Conservation (phyloP, 2,113 vertebrate species). For the Bothrops jararaca region DNA sequence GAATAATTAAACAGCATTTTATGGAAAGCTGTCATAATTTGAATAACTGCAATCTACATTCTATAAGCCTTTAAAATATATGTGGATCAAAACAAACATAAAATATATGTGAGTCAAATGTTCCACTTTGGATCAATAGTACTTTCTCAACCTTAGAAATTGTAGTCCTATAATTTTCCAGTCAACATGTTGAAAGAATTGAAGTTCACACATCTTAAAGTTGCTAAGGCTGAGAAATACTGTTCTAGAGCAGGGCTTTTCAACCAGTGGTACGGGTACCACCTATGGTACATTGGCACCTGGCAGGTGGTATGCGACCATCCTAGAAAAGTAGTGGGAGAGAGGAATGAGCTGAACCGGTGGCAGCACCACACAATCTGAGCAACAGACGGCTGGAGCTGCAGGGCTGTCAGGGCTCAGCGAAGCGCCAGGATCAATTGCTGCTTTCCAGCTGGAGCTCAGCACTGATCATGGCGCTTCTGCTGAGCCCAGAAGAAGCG, state of each 20-base stretch:
- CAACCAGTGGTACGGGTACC: no score
- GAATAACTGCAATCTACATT: background rate
- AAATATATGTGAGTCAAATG: background rate
- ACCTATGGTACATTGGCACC: no score
- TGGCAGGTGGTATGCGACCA: no score
- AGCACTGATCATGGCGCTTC: no score
- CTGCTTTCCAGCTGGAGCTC: no score
- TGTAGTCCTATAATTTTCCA: background rate
- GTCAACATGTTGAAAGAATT: background rate
- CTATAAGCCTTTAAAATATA: background rate
- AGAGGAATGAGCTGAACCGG: no score
- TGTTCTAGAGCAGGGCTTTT: background rate
- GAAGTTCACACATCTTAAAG: background rate
- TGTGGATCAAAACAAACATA: background rate
- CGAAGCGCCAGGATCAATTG: no score
- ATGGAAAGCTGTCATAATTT: background rate
- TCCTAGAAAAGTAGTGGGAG: no score
- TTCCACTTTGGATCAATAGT: background rate
- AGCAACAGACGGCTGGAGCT: no score
- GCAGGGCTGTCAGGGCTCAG: no score
- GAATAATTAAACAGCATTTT: background rate
- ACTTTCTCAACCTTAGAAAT: background rate
- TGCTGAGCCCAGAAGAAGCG: no score
- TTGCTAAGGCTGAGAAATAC: background rate
- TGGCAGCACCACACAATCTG: no score